Evolutionary conservation across 2,888 invertebrate species (phyloP).

Genomic region (Spicauda simplicius): DNA sequence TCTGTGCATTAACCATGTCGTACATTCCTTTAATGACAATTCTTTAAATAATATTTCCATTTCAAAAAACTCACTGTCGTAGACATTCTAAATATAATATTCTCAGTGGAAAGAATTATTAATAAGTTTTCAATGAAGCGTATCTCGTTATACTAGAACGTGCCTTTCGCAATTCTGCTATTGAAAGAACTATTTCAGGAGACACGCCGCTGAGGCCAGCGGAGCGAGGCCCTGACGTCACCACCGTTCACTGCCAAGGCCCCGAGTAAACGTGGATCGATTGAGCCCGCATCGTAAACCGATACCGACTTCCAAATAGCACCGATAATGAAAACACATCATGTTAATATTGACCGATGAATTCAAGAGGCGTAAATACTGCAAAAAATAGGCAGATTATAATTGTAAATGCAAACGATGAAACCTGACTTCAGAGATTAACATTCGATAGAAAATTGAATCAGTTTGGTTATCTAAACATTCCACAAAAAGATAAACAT

Average conservation of each 20-base stretch:
- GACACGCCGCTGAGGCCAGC: constrained; percentile 23
- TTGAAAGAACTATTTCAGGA: constrained; percentile 36
- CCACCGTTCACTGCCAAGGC: constrained; percentile 71
- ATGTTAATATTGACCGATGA: neutral
- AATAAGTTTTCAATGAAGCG: constrained; percentile 22
- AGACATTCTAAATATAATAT: no score
- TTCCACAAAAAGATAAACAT: no score
- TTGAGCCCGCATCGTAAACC: constrained; percentile 27
- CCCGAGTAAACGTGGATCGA: constrained; percentile 40
- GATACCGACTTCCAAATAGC: constrained; percentile 20
- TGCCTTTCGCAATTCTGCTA: constrained; percentile 27
- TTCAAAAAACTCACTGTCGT: no score
- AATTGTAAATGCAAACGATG: no score
- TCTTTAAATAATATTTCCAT: no score
- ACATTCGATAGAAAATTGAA: no score
- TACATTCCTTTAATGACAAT: no score
- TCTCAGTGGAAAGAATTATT: neutral
- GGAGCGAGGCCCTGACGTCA: constrained; percentile 58
- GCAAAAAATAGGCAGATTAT: no score
- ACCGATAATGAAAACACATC: constrained; percentile 17
- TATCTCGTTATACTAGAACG: constrained; percentile 27
- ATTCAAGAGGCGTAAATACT: neutral
- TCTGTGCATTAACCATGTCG: no score
- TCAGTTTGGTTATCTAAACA: no score
- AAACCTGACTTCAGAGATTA: no score